A percentile compares a stretch with the other conserved stretches of the same genome.
Conservation (phyloP, 2,888 invertebrate genomes). For the Pantelozetes paolii region DNA sequence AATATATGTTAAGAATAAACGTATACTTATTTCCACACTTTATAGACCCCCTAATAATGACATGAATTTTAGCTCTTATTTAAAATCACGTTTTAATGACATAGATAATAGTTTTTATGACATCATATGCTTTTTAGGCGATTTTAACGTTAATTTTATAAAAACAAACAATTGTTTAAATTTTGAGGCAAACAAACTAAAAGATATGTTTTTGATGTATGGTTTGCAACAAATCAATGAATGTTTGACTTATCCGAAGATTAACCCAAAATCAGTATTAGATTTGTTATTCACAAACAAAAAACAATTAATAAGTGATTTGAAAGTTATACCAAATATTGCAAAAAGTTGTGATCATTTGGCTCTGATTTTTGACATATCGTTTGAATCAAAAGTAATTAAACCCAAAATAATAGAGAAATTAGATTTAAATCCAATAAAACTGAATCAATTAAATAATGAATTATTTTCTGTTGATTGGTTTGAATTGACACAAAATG, state of each 20-base stretch:
- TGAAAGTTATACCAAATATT: background rate
- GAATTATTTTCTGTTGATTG: slow-evolving; percentile 1
- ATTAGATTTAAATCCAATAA: background rate
- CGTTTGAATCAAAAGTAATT: background rate
- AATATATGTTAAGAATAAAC: background rate
- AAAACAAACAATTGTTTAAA: background rate
- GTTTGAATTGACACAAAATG: background rate
- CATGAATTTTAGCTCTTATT: background rate
- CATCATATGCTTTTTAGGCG: background rate
- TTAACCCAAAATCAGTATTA: slow-evolving; percentile 7
- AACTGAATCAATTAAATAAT: background rate
- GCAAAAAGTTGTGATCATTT: background rate
- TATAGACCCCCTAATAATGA: slow-evolving; percentile 13
- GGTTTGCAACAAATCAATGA: background rate
- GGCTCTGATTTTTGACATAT: background rate
- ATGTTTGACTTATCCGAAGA: background rate
- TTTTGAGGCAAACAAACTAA: background rate
- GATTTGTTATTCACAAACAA: slow-evolving; percentile 13
- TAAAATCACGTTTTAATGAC: background rate
- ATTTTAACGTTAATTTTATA: background rate
- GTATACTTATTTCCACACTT: background rate
- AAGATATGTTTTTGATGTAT: background rate
- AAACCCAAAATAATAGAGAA: background rate
- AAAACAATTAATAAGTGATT: background rate
- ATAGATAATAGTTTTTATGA: background rate